Evolutionary conservation across 2,888 invertebrate species (phyloP), one percentile per base, ranked within the genome.

Genomic region (Patella ulyssiponensis): DNA sequence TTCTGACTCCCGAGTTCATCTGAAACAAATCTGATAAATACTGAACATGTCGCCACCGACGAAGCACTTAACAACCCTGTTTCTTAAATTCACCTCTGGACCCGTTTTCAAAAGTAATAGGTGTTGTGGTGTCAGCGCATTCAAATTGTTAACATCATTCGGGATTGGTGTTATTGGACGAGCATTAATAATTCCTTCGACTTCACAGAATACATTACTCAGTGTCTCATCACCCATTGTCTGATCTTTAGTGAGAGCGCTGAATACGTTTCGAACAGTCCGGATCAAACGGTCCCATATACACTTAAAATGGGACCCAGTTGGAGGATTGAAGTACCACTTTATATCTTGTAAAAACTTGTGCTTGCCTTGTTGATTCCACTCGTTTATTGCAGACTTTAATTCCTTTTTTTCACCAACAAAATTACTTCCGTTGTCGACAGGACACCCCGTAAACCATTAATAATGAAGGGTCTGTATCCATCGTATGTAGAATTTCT

Each of bases 291-390:
- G 53, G 75, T 82, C 79, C 79, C 80, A 82, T n/a, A 78, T 74
- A 44, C 80, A 80, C 14, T 79, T 78, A 53, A 76, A 73, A 69
- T 83, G 80, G 17, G 76, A 79, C 1, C 70, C 76, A 53, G 69
- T 27, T 33, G 83, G 82, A 4, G 79, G 81, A 64, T 82, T 82
- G 51, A 81, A 81, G 52, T 64, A 27, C 79, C 81, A 83, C 15
- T 71, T 33, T 17, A 83, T 77, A 51, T 58, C 69, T 44, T 79
- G 27, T 27, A 27, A 2, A 27, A 27, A 27, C 27, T 27, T 2
- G 27, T 27, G 17, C 17, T 81, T 80, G 5, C 71, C 58, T 9
- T 77, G 54, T 78, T 80, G 14, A 83, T 58, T 58, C 58, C 58
- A 58, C 20, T 58, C 58, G n/a, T 58, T 14, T 3, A 58, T 58